Base-by-base conservation (phyloP, 1,140 invertebrate genomes). In the Nasonia giraulti region DNA sequence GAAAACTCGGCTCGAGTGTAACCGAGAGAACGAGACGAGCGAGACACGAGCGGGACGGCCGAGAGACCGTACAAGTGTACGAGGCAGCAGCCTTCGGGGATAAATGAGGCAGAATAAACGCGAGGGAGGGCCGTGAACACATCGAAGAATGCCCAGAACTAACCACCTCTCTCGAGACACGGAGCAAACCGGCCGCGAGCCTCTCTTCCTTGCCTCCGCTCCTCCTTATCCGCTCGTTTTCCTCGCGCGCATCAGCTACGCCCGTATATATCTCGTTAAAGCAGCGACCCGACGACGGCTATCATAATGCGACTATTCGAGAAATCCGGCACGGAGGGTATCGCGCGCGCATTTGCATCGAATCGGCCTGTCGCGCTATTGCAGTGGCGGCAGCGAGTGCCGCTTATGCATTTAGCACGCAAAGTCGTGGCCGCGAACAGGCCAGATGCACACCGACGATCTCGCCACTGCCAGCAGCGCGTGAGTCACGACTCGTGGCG, bases 91-190 rank as follows among this genome's bases (percentile, higher is more conserved):
- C 55, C 55, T 85, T 81, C 83, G 71, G 86, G 90, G 88, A 91
- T 91, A 91, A 91, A 92, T 91, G 90, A 90, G 89, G 88, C 89
- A 91, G 91, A 91, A 91, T 92, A 91, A 92, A 91, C 89, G 90
- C 86, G 87, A 87, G 88, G 88, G 89, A 89, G 88, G 90, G 85
- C 88, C 88, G 89, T 91, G 89, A 89, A 91, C 86, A 91, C 86
- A 87, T 88, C 87, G 88, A 89, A 90, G 90, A 91, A 91, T 91
- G 89, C 87, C 88, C 88, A 91, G 88, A 90, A 89, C 89, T 90
- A 91, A 91, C 88, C 90, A 90, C 79, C 88, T 85, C 85, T 73
- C 66, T 82, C 80, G 27, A 80, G 66, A 8, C 6, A 0, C 66
- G n/a, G 23, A 68, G 66, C 66, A 17, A 50, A 50, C 66, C 7